Percentiles rank a stretch among this genome's conserved stretches.
These are phyloP conservation scores for Lytechinus variegatus DNA, from an alignment of 35 echinoderm and acorn worm genomes.

Conservation along the genomic window DNA sequence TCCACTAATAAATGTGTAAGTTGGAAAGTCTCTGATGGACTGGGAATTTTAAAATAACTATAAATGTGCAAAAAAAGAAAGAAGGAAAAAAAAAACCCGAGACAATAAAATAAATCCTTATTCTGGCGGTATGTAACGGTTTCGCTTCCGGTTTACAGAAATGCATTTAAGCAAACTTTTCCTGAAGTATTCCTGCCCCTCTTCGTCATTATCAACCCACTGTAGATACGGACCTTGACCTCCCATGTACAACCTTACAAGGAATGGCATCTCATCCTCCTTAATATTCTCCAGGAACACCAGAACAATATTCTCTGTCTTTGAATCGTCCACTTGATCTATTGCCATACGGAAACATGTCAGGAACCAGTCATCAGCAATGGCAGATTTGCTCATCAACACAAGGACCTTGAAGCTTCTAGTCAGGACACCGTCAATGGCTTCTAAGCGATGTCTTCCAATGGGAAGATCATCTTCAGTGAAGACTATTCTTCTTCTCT, in stretches of 20 bases:
- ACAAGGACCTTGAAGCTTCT: slow-evolving; percentile 4
- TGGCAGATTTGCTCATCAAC: background rate
- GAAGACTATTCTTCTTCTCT: background rate
- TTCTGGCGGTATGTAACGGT: background rate
- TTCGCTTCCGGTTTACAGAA: background rate
- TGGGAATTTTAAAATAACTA: too few species aligned
- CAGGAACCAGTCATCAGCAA: background rate
- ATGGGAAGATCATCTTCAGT: background rate
- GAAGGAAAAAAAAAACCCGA: background rate
- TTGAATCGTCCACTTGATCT: background rate
- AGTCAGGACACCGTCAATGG: background rate
- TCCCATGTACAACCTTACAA: background rate
- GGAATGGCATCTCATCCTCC: background rate
- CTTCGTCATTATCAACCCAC: background rate
- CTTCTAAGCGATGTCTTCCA: background rate
- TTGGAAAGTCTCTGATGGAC: too few species aligned
- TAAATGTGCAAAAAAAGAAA: background rate
- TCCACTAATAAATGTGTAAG: too few species aligned
- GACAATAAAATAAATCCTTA: background rate
- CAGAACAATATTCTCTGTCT: background rate
- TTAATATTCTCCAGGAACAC: background rate
- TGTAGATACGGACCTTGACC: background rate
- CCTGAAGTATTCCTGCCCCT: background rate
- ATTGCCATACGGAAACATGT: background rate
- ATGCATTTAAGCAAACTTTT: background rate